Evolutionary conservation across 2,888 invertebrate species (phyloP), one percentile per base, ranked within the genome.

Genomic region (Sinohyriopsis cumingii): DNA sequence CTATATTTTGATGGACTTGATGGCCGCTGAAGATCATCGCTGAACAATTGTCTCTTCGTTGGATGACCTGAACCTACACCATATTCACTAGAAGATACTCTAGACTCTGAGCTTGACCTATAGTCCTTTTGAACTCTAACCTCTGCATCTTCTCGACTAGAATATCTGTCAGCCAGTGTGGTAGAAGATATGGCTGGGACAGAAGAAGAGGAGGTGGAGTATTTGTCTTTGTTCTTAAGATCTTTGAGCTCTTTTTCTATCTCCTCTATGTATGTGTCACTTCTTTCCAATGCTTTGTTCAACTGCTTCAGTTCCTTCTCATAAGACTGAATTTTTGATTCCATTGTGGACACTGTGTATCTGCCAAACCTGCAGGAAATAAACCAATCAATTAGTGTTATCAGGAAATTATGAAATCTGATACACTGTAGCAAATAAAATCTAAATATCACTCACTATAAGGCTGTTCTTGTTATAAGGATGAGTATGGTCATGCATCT

Each of bases 191-290:
- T 71, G 5, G 59, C 64, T 64, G 67, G 60, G 53, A 60, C 65
- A 5, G 65, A 64, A 45, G 33, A 24, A n/a, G 64, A 56, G 20
- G 33, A 57, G 19, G 72, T 69, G 45, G 67, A 63, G 33, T 65
- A 72, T 19, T 73, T 69, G 19, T 78, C 62, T 22, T 28, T 54
- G 64, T 65, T 64, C 55, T 61, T 56, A 57, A 33, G 22, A 9
- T 19, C n/a, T 56, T 76, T 73, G n/a, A 84, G 72, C 57, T 86
- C 82, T 33, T 80, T 75, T 76, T 88, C 80, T 25, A 89, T 73
- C 20, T 85, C 85, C 66, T 88, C 87, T 59, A 88, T 85, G 71
- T 88, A 86, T 55, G 82, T 76, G 67, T 89, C 89, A 75, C 87
- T 88, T 64, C 82, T 76, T 68, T 87, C 85, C 59, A 89, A 72